Base-by-base conservation (phyloP, 2,888 invertebrate genomes). In the Drosophila diplacantha region DNA sequence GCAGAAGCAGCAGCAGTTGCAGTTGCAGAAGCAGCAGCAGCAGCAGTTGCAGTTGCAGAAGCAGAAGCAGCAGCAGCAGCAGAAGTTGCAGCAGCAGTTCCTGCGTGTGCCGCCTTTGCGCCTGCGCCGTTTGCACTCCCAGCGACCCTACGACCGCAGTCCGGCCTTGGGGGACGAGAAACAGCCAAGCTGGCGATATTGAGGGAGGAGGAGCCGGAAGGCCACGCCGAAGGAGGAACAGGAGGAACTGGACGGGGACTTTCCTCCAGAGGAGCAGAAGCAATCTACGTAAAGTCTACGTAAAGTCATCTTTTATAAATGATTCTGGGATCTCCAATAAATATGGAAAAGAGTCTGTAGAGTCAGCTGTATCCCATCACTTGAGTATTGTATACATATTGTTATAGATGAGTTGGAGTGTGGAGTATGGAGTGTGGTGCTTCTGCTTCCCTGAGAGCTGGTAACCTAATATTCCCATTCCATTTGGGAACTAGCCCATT, bases 391-490 rank as follows among this genome's bases (percentile, higher is more conserved):
- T 11, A 11, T 11, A 11, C 4, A 29, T 11, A n/a, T 16, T 35
- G 3, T 8, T 18, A 12, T 5, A 6, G 5, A 18, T 12, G 18
- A 18, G 11, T 18, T 39, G 2, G 8, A 22, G 7, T 22, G 14
- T 22, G 12, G 3, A 20, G 2, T 20, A 38, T 39, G 3, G 2
- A 22, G 39, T 22, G 14, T 22, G 12, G 8, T 9, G 39, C 5
- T 24, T 39, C 3, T 9, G n/a, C 41, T 24, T 24, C 9, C 24
- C 11, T 11, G 0, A 41, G 24, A 5, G n/a, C 24, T 41, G 24
- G 41, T 41, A 41, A 41, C 41, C n/a, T 1, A 41, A 41, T 26
- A 41, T 26, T 41, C 9, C 14, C 20, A 20, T 35, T 35, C 26
- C 54, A 34, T 35, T 54, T 34, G 4, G 16, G 16, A 11, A 16